Evolutionary conservation across 2,888 invertebrate species (phyloP).

Genomic region (Idaea biselata): DNA sequence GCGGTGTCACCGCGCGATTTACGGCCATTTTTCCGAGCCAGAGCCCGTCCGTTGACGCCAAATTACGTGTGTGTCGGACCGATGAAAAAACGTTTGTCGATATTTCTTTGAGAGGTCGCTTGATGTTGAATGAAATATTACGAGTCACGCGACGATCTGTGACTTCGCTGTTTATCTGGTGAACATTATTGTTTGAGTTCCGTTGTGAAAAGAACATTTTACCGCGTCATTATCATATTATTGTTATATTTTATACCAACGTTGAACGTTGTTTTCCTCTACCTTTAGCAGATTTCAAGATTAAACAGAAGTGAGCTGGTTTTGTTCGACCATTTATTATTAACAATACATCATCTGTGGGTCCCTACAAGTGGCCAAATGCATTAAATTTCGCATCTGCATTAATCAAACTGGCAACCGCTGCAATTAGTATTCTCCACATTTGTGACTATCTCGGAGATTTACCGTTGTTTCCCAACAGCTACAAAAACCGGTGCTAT

Average conservation of each 20-base stretch:
- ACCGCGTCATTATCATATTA: background rate
- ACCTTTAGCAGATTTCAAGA: background rate
- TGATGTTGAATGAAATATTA: background rate
- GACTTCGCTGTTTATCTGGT: background rate
- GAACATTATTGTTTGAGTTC: background rate
- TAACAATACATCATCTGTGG: background rate
- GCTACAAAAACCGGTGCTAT: background rate
- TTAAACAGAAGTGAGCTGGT: background rate
- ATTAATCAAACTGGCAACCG: background rate
- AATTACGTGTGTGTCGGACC: slow-evolving; percentile 5
- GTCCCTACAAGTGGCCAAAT: background rate
- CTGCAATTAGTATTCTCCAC: slow-evolving; percentile 3
- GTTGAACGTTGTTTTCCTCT: background rate
- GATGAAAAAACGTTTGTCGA: slow-evolving; percentile 4
- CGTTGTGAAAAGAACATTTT: background rate
- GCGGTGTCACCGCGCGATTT: slow-evolving; percentile 17
- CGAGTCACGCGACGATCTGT: background rate
- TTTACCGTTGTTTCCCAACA: background rate
- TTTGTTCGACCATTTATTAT: background rate
- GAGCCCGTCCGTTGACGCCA: background rate
- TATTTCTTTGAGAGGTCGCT: slow-evolving; percentile 2
- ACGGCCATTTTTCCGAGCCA: slow-evolving; percentile 7
- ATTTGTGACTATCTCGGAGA: background rate
- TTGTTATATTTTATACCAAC: background rate
- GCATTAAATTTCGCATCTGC: background rate